Percentiles rank a stretch among this genome's conserved stretches.
phyloP scores from a whole-genome alignment of 2,797 vertebrate genomes.

The Helicolenus hilgendorfi region DNA sequence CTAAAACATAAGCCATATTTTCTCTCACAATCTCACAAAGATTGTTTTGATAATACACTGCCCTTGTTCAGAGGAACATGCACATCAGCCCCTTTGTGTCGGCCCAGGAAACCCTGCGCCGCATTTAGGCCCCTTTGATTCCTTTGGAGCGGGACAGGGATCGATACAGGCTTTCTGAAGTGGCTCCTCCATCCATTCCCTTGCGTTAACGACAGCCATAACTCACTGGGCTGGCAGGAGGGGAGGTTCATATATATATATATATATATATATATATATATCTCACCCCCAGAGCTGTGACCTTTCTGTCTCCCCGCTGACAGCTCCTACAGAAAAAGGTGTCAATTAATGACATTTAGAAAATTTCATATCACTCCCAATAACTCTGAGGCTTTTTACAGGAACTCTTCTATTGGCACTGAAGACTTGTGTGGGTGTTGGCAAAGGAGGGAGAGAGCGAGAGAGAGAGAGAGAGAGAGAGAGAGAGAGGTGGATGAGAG shows the following conservation, averaged over 20 bases:
- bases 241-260: conserved; percentile 87
- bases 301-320: conserved; percentile 90
- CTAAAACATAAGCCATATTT: neutral
- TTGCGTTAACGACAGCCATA: conserved; percentile 90
- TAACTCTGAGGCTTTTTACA: conserved; percentile 89
- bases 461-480: conserved; percentile 7
- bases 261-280: conserved; percentile 90
- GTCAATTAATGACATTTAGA: conserved; percentile 93
- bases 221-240: conserved; percentile 84
- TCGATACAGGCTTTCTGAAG: conserved; percentile 89
- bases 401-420: conserved; percentile 74
- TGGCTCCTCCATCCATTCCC: conserved; percentile 88
- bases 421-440: conserved; percentile 65
- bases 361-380: conserved; percentile 90
- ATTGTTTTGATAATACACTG: neutral
- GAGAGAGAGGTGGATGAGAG: neutral
- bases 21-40: neutral
- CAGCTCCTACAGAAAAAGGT: conserved; percentile 89
- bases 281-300: conserved; percentile 87
- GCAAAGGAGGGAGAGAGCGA: neutral
- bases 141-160: conserved; percentile 79
- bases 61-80: conserved; percentile 16
- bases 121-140: conserved; percentile 71
- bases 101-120: conserved; percentile 68
- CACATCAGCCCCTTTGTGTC: conserved; percentile 48